Base-by-base conservation (phyloP, 2,797 vertebrate genomes). In the Characodon lateralis region DNA sequence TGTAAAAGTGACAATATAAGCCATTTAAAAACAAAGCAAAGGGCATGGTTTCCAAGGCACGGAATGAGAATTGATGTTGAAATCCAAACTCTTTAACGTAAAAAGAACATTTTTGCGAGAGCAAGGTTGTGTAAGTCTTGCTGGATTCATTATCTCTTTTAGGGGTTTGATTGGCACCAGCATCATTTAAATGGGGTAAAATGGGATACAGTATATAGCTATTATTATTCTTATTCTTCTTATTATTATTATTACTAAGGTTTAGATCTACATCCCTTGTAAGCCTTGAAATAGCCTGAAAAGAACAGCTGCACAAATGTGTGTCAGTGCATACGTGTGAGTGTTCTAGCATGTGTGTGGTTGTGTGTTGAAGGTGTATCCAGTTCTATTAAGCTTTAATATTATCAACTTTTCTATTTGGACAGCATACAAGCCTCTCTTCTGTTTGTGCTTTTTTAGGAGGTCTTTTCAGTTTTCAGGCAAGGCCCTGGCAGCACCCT, bases 391-490 rank as follows among this genome's bases (percentile, higher is more conserved):
- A 46, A 69, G 66, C 41, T 43, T 43, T 26, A 46, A 69, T 26
- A 16, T 24, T 6, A 46, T 69, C 22, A 46, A n/a, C 24, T 18
- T 43, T 16, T 51, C n/a, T 59, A 26, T 72, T 73, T 74, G 69
- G 43, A 46, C 53, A 63, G 65, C 58, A 81, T 61, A 73, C 65
- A 68, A 31, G 71, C 31, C 71, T 75, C 0, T 58, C 53, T 59
- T 53, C 26, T 43, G 46, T 68, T 58, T 51, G 7, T 79, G 28
- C 13, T 77, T 74, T 35, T 56, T n/a, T 71, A 58, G 46, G 50
- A 78, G 66, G 71, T 75, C 39, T 80, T 8, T 69, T 72, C 9
- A 71, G 13, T 46, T 53, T 5, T 82, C n/a, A 46, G 53, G 53
- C 66, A 41, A 7, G 1, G 41, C 10, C n/a, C n/a, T 71, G 35